phyloP scores from a whole-genome alignment of 2,113 vertebrate species.

The Theristicus caerulescens region DNA sequence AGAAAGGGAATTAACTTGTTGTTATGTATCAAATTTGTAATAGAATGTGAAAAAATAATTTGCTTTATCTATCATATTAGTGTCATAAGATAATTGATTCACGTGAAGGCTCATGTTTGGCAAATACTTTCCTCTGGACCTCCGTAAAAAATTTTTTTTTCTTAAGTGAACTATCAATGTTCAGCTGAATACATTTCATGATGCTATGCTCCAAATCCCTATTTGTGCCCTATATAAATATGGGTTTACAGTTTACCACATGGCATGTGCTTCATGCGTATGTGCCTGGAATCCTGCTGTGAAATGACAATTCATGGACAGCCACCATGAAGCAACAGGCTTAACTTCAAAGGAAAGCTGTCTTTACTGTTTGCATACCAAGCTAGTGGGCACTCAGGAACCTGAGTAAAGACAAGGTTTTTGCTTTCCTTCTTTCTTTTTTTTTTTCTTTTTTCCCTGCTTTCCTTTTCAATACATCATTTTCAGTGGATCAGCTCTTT shows the following conservation, averaged over 20 bases:
- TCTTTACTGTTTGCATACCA: neutral
- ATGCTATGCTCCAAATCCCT: neutral
- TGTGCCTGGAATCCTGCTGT: neutral
- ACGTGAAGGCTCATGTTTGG: neutral
- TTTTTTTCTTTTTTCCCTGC: neutral
- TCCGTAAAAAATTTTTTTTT: neutral
- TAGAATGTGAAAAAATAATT: neutral
- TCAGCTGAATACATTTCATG: neutral
- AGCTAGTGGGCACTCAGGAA: neutral
- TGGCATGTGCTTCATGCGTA: neutral
- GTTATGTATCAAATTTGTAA: neutral
- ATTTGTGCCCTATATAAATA: neutral
- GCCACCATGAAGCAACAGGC: rapidly evolving
- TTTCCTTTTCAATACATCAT: neutral
- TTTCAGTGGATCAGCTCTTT: neutral
- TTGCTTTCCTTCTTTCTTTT: neutral
- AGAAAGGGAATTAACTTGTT: neutral
- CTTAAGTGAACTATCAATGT: neutral
- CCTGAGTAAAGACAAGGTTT: neutral
- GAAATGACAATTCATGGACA: neutral
- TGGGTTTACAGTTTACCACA: neutral
- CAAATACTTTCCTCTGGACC: neutral
- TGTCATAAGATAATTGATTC: neutral
- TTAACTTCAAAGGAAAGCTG: neutral
- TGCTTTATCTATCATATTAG: neutral